Conservation (phyloP, 2,797 vertebrate species). For the Philypnodon macrostomus region DNA sequence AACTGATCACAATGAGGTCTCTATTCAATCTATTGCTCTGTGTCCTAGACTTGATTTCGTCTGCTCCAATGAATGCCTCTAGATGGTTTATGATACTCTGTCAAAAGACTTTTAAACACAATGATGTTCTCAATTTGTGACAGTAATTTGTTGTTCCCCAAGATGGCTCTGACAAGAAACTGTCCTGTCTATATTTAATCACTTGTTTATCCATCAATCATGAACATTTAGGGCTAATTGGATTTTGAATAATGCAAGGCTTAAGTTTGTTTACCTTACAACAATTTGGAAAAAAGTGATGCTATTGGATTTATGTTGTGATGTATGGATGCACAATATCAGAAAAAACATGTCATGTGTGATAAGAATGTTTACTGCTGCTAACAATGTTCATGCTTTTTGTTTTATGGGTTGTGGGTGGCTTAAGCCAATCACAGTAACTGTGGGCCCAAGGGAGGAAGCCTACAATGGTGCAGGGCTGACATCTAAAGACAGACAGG, state of each 20-base stretch:
- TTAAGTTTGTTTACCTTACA: background rate
- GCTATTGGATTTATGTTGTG: no score
- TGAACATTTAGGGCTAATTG: slow-evolving; percentile 6
- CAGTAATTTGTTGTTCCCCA: slow-evolving; percentile 19
- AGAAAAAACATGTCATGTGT: no score
- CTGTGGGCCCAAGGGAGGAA: no score
- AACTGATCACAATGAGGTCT: slow-evolving; percentile 38
- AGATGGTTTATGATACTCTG: slow-evolving; percentile 17
- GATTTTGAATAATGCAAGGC: slow-evolving; percentile 9
- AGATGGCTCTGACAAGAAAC: slow-evolving; percentile 6
- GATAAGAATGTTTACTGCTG: no score
- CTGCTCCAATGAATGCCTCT: slow-evolving; percentile 15
- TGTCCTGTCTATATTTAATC: slow-evolving; percentile 15
- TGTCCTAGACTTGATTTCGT: slow-evolving; percentile 14
- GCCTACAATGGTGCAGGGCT: no score
- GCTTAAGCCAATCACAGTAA: no score
- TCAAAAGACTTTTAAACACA: slow-evolving; percentile 17
- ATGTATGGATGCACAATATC: no score
- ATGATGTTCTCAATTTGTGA: slow-evolving; percentile 17
- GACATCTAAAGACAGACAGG: no score
- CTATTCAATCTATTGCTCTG: slow-evolving; percentile 23
- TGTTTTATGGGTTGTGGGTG: no score
- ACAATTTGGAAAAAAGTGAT: background rate
- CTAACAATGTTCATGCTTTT: no score
- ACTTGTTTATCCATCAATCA: slow-evolving; percentile 20